A percentile compares a stretch with the other conserved stretches of the same genome.
phyloP scores from a whole-genome alignment of 1,140 invertebrate genomes.

The Drosophila arizonae region DNA sequence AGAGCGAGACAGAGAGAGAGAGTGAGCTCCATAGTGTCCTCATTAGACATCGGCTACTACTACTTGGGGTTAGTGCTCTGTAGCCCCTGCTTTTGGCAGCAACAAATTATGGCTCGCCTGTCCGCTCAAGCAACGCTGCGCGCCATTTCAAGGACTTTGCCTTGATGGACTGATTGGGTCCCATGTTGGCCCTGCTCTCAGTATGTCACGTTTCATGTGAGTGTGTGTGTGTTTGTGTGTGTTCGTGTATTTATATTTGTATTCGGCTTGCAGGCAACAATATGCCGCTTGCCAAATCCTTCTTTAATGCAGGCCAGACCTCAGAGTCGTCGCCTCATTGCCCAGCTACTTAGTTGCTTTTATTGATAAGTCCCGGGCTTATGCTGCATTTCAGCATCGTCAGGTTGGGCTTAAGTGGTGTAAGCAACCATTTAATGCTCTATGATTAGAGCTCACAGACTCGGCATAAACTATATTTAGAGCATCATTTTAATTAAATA shows the following conservation, averaged over 20 bases:
- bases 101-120: constrained; percentile 70
- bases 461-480: no score
- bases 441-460: no score
- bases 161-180: constrained; percentile 50
- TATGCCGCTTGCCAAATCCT: constrained; percentile 29
- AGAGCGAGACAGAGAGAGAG: neutral
- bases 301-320: constrained; percentile 30
- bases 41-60: constrained; percentile 49
- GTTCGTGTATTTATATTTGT: constrained; percentile 17
- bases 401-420: constrained; percentile 1
- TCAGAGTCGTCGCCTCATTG: neutral
- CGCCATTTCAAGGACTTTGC: constrained; percentile 33
- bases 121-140: constrained; percentile 23
- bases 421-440: neutral
- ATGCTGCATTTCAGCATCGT: constrained; percentile 20
- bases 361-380: constrained; percentile 24
- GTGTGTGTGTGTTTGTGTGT: no score
- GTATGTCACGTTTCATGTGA: neutral
- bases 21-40: constrained; percentile 52
- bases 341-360: constrained; percentile 21
- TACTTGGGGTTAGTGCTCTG: constrained; percentile 16
- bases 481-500: no score
- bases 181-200: constrained; percentile 39
- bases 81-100: constrained; percentile 66
- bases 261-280: constrained; percentile 18